Base-by-base conservation (phyloP, 2,797 vertebrate genomes). In the Chiloscyllium punctatum region DNA sequence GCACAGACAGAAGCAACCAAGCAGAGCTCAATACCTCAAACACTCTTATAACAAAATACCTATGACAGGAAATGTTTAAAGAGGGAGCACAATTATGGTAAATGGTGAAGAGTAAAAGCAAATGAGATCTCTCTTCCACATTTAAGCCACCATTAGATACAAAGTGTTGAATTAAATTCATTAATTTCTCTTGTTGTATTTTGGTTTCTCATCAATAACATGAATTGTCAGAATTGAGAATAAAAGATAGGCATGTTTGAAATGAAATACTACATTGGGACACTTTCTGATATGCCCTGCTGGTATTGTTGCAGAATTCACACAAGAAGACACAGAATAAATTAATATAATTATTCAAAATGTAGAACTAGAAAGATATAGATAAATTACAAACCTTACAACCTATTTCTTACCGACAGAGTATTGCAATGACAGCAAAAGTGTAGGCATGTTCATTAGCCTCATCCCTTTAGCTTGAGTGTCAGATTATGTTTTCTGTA, bases 41-140 rank as follows among this genome's bases (percentile, higher is more conserved):
- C 72, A 72, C 68, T 94, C 92, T 71, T 72, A 48, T 48, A 23
- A 13, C 37, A 25, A 71, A 68, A 71, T 71, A 94, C 7, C n/a
- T 71, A n/a, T 94, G 66, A 94, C 68, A 71, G 92, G 92, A 94
- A 94, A 71, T 69, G 66, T 71, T 71, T 94, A 71, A 94, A 94
- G 48, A 94, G 37, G 92, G 72, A 94, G 23, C 37, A 25, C 25
- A 72, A 94, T 94, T 94, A 94, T 13, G 37, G 92, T 94, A 94
- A 94, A 94, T 30, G 25, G 92, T 48, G 37, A 72, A 48, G 71
- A 72, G 48, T 94, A 48, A 72, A 94, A 72, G 68, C 48, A 72
- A 37, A 48, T 30, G 21, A 13, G 57, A 71, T 51, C 68, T 30
- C 13, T 8, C 72, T 91, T 71, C 72, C 92, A 94, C 48, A 72